Percentiles rank a stretch among this genome's conserved stretches.
Evolutionary conservation across 2,888 invertebrate genomes (phyloP).

Genomic region (Merodon equestris): DNA sequence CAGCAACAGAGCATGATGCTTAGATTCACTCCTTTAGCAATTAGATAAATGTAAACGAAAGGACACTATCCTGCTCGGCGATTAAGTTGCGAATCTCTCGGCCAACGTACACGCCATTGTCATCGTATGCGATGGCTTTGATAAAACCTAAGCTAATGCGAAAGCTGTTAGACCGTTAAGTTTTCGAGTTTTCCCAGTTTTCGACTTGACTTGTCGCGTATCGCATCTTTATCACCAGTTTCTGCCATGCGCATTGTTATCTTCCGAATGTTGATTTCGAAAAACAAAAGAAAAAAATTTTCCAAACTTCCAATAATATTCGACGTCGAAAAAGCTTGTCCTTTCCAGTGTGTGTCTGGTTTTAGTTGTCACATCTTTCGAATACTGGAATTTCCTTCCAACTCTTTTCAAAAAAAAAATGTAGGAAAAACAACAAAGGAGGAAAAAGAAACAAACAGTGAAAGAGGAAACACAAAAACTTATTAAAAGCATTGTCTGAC

Average conservation of each 20-base stretch:
- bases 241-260: slow-evolving; percentile 56
- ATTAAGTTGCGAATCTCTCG: slow-evolving; percentile 28
- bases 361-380: slow-evolving; percentile 22
- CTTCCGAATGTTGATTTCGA: background rate
- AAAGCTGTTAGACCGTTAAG: slow-evolving; percentile 65
- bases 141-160: slow-evolving; percentile 58
- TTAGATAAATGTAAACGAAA: slow-evolving; percentile 54
- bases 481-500: slow-evolving; percentile 51
- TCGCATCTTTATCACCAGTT: slow-evolving; percentile 37
- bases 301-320: slow-evolving; percentile 49
- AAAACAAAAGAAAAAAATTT: slow-evolving; percentile 6
- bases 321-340: slow-evolving; percentile 61
- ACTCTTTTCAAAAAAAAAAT: slow-evolving; percentile 33
- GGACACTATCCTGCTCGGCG: slow-evolving; percentile 26
- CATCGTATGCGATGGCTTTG: slow-evolving; percentile 1
- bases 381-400: slow-evolving; percentile 52
- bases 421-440: background rate
- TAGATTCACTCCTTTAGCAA: slow-evolving; percentile 52
- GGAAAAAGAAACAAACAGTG: background rate
- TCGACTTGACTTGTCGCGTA: slow-evolving; percentile 44
- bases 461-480: slow-evolving; percentile 15
- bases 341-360: slow-evolving; percentile 37
- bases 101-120: slow-evolving; percentile 1
- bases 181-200: slow-evolving; percentile 42
- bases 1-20: slow-evolving; percentile 42